Evolutionary conservation across 2,113 vertebrate species (phyloP).

Genomic region (Laticauda laticaudata): DNA sequence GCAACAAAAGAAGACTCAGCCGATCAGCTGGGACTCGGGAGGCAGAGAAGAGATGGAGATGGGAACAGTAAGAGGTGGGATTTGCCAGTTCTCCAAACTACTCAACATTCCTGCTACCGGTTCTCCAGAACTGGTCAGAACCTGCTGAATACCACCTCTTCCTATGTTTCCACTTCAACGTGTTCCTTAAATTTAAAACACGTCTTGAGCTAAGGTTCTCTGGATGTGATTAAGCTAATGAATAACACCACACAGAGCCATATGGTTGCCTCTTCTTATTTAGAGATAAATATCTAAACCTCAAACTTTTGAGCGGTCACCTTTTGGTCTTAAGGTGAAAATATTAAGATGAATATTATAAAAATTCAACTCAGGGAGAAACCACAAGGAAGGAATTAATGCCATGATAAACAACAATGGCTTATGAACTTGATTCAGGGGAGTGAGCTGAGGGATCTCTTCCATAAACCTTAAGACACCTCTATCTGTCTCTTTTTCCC

Average conservation of each 20-base stretch:
- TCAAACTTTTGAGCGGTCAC: not conserved
- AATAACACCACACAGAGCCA: not conserved
- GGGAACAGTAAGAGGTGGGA: no score
- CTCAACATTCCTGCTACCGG: no score
- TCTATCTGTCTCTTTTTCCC: not conserved
- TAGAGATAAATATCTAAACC: not conserved
- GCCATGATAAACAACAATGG: not conserved
- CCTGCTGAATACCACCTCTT: no score
- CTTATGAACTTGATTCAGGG: not conserved
- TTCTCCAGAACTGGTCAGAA: no score
- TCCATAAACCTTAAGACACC: no score
- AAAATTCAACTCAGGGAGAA: not conserved
- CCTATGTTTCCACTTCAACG: accelerated
- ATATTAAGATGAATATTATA: not conserved
- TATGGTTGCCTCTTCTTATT: not conserved
- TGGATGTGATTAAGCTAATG: not conserved
- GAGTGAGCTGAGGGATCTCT: not conserved
- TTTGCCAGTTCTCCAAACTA: no score
- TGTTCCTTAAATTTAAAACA: not conserved
- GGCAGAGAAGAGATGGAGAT: no score
- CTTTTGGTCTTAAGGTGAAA: not conserved
- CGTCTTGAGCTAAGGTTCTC: not conserved
- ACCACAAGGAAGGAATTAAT: not conserved
- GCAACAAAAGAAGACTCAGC: no score
- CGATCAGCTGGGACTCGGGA: no score